Base-by-base conservation (phyloP, 2,797 vertebrate genomes). In the Pangasius larnaudii region DNA sequence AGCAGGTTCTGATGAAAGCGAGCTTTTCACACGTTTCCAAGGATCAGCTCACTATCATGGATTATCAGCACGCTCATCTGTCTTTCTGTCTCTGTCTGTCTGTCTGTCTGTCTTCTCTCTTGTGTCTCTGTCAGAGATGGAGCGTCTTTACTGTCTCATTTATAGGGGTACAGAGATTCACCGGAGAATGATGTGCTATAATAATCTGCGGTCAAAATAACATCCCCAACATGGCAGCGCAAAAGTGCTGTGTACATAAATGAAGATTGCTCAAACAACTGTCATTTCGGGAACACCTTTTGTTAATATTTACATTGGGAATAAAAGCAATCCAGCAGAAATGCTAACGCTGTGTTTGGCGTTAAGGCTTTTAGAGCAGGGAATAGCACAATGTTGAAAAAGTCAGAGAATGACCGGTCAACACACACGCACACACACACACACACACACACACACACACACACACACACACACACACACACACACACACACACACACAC, bases 251-350 rank as follows among this genome's bases (percentile, higher is more conserved):
- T 51, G 80, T 53, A 87, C 42, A 75, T 82, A 77, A 75, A 49
- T 77, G 42, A 83, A 74, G 80, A 63, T 65, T 36, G 56, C 13
- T 85, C 78, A 85, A 85, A 78, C 83, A 79, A 19, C 84, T 61
- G 79, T 49, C 80, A 53, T 87, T 86, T 39, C 0, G 18, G 59
- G 33, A 88, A 77, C 65, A 87, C 79, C 71, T 27, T 88, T 56
- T 53, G 71, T 36, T 67, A 88, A 84, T 88, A 84, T 88, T 88
- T 77, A 88, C 87, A 53, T 42, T 59, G 27, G 19, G 49, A 87
- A 63, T 87, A 65, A 87, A 84, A 84, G 58, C 46, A 39, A 61
- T 63, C n/a, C 24, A 1, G 9, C 58, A 36, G 63, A 46, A 71
- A 56, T 30, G 11, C n/a, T 36, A 36, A 27, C 22, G 24, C 42